Conservation (phyloP, 2,888 invertebrate species). For the Agrotis exclamationis region DNA sequence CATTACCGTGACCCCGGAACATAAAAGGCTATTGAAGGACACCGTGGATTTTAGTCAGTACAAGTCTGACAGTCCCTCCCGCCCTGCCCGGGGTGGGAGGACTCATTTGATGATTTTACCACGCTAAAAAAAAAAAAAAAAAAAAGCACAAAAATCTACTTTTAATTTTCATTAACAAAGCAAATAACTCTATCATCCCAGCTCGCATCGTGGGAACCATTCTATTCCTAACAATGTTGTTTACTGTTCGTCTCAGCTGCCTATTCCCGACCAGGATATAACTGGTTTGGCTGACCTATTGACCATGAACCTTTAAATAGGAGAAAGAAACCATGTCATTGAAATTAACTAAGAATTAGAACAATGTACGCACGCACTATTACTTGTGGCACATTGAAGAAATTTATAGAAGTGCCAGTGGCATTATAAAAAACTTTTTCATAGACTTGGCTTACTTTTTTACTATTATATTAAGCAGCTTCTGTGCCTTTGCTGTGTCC, state of each 20-base stretch:
- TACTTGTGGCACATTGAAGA: background rate
- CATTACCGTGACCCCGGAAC: too few species aligned
- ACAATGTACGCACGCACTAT: conserved; percentile 38
- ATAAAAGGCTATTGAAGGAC: too few species aligned
- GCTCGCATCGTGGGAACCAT: conserved; percentile 9
- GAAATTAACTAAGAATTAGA: conserved; percentile 54
- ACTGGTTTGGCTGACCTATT: conserved; percentile 34
- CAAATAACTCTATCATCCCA: background rate
- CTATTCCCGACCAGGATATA: conserved; percentile 15
- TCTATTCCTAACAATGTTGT: conserved; percentile 25
- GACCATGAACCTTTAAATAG: conserved; percentile 54
- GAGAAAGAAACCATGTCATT: conserved; percentile 46
- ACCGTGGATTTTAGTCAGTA: too few species aligned
- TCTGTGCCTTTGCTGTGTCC: too few species aligned
- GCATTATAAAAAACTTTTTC: background rate
- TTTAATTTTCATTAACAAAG: background rate
- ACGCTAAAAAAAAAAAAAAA: too few species aligned
- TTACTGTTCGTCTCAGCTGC: conserved; percentile 19
- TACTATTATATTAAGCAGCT: too few species aligned
- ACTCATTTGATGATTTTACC: too few species aligned
- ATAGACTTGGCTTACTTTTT: too few species aligned
- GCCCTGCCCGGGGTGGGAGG: too few species aligned
- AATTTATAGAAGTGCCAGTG: conserved; percentile 18
- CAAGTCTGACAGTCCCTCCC: too few species aligned
- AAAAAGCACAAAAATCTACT: too few species aligned